These are phyloP conservation scores for Girardinichthys multiradiatus DNA, from an alignment of 2,113 vertebrate species.

Conservation along the genomic window DNA sequence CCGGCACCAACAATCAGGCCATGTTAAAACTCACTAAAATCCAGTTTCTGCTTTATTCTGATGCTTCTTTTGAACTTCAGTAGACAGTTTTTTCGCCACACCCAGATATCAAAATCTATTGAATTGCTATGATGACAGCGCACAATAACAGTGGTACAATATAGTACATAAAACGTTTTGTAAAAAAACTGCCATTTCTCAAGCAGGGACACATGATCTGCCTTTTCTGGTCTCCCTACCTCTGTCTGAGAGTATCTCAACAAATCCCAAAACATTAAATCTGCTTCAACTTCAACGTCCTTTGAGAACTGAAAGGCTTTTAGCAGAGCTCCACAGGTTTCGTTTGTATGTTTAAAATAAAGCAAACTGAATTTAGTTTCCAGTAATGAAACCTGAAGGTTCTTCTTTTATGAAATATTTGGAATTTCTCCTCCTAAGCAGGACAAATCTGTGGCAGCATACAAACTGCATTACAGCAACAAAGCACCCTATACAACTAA, in stretches of 20 bases:
- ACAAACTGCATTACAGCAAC: conserved; percentile 21
- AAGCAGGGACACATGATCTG: background rate
- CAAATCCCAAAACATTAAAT: background rate
- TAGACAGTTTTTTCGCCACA: too few species aligned
- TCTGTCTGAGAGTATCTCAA: background rate
- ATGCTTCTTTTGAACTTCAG: too few species aligned
- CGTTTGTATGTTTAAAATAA: background rate
- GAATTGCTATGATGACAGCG: too few species aligned
- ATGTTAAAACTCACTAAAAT: too few species aligned
- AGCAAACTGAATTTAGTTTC: background rate
- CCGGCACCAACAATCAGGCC: too few species aligned
- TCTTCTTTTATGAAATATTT: background rate
- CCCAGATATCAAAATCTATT: too few species aligned
- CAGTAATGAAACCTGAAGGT: background rate
- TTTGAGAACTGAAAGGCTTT: background rate
- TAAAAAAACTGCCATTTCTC: background rate
- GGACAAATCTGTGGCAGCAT: conserved; percentile 2
- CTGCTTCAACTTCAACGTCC: background rate
- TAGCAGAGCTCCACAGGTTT: too few species aligned
- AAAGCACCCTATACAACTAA: conserved; percentile 44
- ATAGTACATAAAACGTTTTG: too few species aligned
- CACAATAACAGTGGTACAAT: too few species aligned
- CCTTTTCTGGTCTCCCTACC: background rate
- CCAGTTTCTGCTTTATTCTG: too few species aligned
- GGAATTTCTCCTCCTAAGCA: background rate